Evolutionary conservation across 2,797 vertebrate genomes (phyloP), one percentile per base, ranked within the genome.

Genomic region (Anisognathus igniventris): DNA sequence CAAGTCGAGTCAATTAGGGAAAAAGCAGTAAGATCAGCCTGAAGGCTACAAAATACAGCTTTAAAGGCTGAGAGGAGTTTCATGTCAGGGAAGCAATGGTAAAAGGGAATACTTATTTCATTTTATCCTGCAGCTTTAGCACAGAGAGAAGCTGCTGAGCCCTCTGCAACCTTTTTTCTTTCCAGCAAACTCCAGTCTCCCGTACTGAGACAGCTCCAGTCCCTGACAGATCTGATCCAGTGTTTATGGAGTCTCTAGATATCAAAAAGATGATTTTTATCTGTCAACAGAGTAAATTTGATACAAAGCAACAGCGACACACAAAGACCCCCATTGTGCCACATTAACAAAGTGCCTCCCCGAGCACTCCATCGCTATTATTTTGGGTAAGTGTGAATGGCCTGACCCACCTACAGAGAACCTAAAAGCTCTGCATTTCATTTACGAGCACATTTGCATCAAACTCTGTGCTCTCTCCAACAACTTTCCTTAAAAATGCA

Each of bases 331-430:
- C 79, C 67, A 30, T 14, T 95, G 90, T 95, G 89, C 65, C 72
- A 19, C 3, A 0, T 66, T 92, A 50, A 77, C 19, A 1, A 77
- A 83, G 87, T 33, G 56, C 85, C 77, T 91, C 90, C 81, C 88
- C 0, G 2, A 88, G 88, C 82, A 67, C 7, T 9, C 53, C 9
- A 7, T 7, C 10, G 10, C 72, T 54, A 31, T 92, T 91, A 62
- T 64, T 75, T 67, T 75, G 80, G 51, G 62, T 85, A 85, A 90
- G 86, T 45, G 79, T 30, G 84, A 90, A 77, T 0, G 17, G 81
- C 44, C 77, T 92, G 88, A 91, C 85, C 83, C 94, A 96, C 90
- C 94, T 95, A 86, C 23, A 4, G 92, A 92, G 93, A 91, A 79
- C 65, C 67, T 84, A 82, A 93, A 95, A 95, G 90, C 86, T 79